These are phyloP conservation scores for Idris sp. DNA, from an alignment of 1,140 invertebrate species.

Conservation along the genomic window DNA sequence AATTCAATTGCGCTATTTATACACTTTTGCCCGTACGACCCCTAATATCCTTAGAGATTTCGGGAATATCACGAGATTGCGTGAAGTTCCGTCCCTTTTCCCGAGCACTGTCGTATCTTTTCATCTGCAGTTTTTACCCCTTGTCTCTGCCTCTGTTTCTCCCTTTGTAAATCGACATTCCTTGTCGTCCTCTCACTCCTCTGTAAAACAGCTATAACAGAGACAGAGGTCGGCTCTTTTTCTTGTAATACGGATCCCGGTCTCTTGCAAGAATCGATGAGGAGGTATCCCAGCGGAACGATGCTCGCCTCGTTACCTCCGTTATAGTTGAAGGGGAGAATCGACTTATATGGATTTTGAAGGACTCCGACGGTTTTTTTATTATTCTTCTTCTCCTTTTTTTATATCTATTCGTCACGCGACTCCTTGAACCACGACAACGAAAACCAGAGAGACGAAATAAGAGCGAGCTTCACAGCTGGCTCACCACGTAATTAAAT, in stretches of 20 bases:
- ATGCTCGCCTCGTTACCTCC: conserved; percentile 66
- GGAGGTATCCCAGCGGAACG: conserved; percentile 58
- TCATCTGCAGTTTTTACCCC: conserved; percentile 45
- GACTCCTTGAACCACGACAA: conserved; percentile 58
- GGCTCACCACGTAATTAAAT: conserved; percentile 64
- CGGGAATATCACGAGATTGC: conserved; percentile 76
- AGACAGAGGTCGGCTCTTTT: conserved; percentile 48
- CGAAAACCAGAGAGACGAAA: conserved; percentile 45
- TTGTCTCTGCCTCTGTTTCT: conserved; percentile 23
- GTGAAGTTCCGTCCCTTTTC: conserved; percentile 63
- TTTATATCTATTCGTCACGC: conserved; percentile 59
- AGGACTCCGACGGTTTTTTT: conserved; percentile 41
- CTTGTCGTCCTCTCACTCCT: conserved; percentile 47
- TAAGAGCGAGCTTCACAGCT: conserved; percentile 56
- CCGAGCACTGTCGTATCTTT: conserved; percentile 45
- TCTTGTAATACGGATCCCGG: conserved; percentile 56
- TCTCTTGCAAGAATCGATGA: conserved; percentile 57
- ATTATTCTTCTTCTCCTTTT: no score
- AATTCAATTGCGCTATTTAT: conserved; percentile 53
- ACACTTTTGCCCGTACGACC: conserved; percentile 67
- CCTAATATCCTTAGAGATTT: conserved; percentile 73
- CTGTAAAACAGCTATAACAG: conserved; percentile 57
- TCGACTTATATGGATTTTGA: conserved; percentile 65
- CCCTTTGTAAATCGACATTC: conserved; percentile 29
- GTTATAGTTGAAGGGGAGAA: conserved; percentile 63